phyloP scores from a whole-genome alignment of 2,113 vertebrate species.

The Alethe diademata region DNA sequence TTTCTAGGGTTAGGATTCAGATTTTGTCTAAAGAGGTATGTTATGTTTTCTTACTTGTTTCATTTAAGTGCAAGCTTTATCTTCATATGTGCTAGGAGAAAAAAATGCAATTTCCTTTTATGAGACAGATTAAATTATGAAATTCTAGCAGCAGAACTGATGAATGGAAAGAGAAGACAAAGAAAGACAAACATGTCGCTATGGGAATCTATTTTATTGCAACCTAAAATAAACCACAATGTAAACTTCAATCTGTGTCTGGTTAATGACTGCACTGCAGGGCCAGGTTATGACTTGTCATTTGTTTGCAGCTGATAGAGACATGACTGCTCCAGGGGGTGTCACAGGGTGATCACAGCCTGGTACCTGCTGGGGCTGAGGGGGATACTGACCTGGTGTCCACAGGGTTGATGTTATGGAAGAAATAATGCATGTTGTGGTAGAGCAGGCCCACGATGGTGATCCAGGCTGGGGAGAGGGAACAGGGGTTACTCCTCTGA shows the following conservation, averaged over 20 bases:
- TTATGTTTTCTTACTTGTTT: neutral
- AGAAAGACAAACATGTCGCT: neutral
- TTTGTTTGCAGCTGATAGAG: slow-evolving; percentile 1
- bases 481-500: neutral
- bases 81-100: neutral
- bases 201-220: neutral
- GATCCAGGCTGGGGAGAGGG: slow-evolving; percentile 79
- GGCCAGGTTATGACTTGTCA: neutral
- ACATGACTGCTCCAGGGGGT: neutral
- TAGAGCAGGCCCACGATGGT: slow-evolving; percentile 92
- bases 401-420: slow-evolving; percentile 81
- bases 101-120: slow-evolving; percentile 11
- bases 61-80: neutral
- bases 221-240: neutral
- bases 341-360: neutral
- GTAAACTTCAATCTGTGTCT: neutral
- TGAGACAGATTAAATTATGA: slow-evolving; percentile 1
- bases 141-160: neutral
- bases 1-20: slow-evolving; percentile 21
- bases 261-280: neutral
- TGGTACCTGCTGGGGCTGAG: neutral
- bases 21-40: neutral
- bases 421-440: slow-evolving; percentile 86
- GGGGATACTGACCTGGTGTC: slow-evolving; percentile 83
- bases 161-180: neutral